These are phyloP conservation scores for Charaxes varanes DNA, from an alignment of 1,140 invertebrate species.

Conservation along the genomic window DNA sequence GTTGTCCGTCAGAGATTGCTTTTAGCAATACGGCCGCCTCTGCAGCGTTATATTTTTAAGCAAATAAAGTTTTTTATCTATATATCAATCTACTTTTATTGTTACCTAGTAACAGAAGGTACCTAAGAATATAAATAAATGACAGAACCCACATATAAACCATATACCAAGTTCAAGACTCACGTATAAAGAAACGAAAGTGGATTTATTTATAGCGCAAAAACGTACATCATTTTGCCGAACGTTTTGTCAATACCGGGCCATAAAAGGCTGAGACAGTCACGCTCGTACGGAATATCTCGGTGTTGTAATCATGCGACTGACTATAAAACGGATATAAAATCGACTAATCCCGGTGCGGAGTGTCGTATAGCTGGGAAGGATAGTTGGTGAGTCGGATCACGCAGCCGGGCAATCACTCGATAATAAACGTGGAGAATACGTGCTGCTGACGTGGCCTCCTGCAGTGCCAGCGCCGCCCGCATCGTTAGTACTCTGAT, in stretches of 20 bases:
- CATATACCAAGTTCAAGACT: no score
- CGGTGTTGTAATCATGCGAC: slow-evolving; percentile 36
- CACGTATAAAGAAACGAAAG: no score
- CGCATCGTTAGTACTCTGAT: background rate
- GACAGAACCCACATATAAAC: no score
- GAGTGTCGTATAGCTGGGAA: slow-evolving; percentile 38
- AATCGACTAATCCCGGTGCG: slow-evolving; percentile 38
- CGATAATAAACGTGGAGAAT: slow-evolving; percentile 62
- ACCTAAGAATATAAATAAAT: no score
- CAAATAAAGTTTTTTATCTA: no score
- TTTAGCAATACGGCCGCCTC: no score
- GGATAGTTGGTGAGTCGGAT: slow-evolving; percentile 58
- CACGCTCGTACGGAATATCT: slow-evolving; percentile 19
- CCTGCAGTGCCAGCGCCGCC: slow-evolving; percentile 33
- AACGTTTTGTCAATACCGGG: slow-evolving; percentile 18
- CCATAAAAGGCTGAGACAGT: slow-evolving; percentile 16
- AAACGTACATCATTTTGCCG: no score
- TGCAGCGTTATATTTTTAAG: no score
- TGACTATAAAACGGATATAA: slow-evolving; percentile 47
- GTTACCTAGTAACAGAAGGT: no score
- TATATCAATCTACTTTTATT: no score
- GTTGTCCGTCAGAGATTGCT: no score
- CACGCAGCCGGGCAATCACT: slow-evolving; percentile 67
- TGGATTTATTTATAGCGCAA: no score
- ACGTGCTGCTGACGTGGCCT: slow-evolving; percentile 62